A percentile compares a stretch with the other conserved stretches of the same genome.
These are phyloP conservation scores for Drosophila neocordata DNA, from an alignment of 1,140 invertebrate genomes.

Conservation along the genomic window DNA sequence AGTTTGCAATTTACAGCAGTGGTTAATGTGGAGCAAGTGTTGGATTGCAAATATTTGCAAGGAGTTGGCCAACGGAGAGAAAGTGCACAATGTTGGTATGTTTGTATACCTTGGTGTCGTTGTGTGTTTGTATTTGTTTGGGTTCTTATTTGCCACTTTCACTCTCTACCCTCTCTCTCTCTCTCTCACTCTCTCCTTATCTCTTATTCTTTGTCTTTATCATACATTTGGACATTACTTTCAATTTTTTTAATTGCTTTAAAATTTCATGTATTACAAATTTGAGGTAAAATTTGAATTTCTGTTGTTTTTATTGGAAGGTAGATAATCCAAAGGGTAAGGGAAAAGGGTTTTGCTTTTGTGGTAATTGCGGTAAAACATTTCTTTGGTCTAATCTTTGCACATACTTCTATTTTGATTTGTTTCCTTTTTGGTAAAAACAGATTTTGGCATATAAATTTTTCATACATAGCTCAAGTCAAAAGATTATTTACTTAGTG, in stretches of 20 bases:
- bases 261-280: constrained; percentile 1
- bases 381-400: not conserved
- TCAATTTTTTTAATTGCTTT: not conserved
- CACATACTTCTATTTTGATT: too few species aligned
- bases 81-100: not conserved
- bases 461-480: too few species aligned
- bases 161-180: not conserved
- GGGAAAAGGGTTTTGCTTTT: too few species aligned
- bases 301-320: too few species aligned
- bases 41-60: constrained; percentile 5
- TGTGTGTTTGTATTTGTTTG: constrained; percentile 4
- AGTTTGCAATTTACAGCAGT: constrained; percentile 9
- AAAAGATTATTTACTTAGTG: not conserved
- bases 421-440: not conserved
- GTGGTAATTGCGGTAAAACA: not conserved
- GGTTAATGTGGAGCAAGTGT: constrained; percentile 7
- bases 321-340: too few species aligned
- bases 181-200: not conserved
- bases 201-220: not conserved
- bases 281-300: not conserved
- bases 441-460: not conserved
- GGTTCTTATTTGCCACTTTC: not conserved
- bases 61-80: not conserved
- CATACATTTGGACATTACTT: not conserved
- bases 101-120: not conserved